Base-by-base conservation (phyloP, 2,797 vertebrate genomes). In the Pagetopsis macropterus region DNA sequence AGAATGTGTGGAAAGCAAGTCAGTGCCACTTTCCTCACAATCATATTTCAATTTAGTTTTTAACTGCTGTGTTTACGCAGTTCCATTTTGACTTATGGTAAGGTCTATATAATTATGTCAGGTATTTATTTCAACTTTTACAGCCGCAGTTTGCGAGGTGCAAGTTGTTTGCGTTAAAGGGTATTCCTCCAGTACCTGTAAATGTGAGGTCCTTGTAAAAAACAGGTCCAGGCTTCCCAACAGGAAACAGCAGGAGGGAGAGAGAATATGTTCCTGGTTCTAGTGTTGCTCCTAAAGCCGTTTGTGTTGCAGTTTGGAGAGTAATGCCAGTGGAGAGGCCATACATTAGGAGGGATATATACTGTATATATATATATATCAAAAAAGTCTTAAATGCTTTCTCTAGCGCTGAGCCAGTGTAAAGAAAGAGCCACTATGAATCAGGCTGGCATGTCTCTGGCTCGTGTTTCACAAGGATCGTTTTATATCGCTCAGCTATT, bases 121-220 rank as follows among this genome's bases (percentile, higher is more conserved):
- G 11, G 33, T 37, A 37, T 16, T 27, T 21, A 51, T 37, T 41
- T 12, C 4, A 7, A 17, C 59, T 15, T 59, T 70, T 43, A 44
- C 56, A 45, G 63, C n/a, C 2, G 0, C 40, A 43, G 62, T 56
- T 31, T 76, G 55, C 66, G 64, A 69, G 82, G 60, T 63, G 21
- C 46, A 3, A n/a, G n/a, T 80, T 71, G 65, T 75, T 70, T 16
- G 9, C 60, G 33, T 67, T 17, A 12, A 49, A 75, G 75, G 60
- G 74, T 79, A 56, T 76, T 74, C 70, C 76, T 81, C 48, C 52
- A 45, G 55, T 78, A 73, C 79, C 73, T 77, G 82, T 86, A 78
- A 86, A 76, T 71, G 48, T 77, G 75, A 86, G 70, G 79, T 82
- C 56, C 75, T 79, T 76, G 68, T 81, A 75, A 85, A 87, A 82